These are phyloP conservation scores for Jacana jacana DNA, from an alignment of 2,113 vertebrate genomes.

Conservation along the genomic window DNA sequence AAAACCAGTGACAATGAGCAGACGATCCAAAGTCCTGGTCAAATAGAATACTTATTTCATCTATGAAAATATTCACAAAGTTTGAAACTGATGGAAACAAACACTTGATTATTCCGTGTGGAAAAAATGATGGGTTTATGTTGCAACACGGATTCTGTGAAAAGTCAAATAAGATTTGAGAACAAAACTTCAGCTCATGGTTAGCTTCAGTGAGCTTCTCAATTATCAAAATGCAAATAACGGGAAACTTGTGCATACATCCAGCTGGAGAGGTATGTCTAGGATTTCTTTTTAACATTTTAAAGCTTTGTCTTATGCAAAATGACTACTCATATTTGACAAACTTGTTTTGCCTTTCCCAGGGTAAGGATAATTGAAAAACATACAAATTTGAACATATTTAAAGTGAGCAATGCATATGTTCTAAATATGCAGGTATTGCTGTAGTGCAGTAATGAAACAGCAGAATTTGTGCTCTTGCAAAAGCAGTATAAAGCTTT, in stretches of 20 bases:
- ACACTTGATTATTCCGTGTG: background rate
- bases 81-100: background rate
- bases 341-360: background rate
- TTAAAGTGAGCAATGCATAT: background rate
- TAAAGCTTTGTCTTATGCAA: background rate
- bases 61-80: background rate
- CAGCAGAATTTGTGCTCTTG: background rate
- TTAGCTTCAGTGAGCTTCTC: background rate
- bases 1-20: background rate
- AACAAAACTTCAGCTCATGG: background rate
- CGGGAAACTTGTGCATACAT: background rate
- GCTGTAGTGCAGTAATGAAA: background rate
- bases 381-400: rapidly evolving
- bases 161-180: background rate
- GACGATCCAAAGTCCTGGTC: background rate
- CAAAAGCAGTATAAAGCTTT: background rate
- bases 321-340: rapidly evolving
- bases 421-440: background rate
- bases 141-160: background rate
- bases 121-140: background rate
- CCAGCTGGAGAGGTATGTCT: background rate
- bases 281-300: background rate
- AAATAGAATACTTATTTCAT: background rate
- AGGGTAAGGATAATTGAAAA: background rate
- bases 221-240: background rate